Conservation (phyloP, 2,797 vertebrate genomes). For the Leptodactylus fallax region DNA sequence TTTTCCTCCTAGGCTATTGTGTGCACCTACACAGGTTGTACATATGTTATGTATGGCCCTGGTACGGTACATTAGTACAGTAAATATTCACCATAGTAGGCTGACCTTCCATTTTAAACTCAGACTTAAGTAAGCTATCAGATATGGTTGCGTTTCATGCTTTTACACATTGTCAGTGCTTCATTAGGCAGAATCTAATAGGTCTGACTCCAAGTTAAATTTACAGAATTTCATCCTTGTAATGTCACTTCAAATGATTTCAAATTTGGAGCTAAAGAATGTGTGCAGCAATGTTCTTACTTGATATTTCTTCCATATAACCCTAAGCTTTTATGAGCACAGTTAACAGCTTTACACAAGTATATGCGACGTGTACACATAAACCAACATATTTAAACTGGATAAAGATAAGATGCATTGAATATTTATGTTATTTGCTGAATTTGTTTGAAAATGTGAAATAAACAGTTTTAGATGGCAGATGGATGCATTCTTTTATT, state of each 20-base stretch:
- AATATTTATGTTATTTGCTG: conserved; percentile 39
- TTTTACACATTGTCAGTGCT: conserved; percentile 59
- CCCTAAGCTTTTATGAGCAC: conserved; percentile 27
- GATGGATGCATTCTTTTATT: neutral
- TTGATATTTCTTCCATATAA: conserved; percentile 62
- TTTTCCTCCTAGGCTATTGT: too few species aligned
- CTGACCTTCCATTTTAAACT: neutral
- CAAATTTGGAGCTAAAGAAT: conserved; percentile 65
- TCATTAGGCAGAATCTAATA: conserved; percentile 63
- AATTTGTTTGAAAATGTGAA: conserved; percentile 35
- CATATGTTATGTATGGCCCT: too few species aligned
- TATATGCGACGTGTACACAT: conserved; percentile 26
- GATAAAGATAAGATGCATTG: conserved; percentile 17
- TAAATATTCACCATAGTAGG: neutral
- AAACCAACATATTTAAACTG: conserved; percentile 30
- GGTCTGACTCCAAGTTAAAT: conserved; percentile 66
- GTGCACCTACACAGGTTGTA: too few species aligned
- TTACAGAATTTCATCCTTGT: conserved; percentile 65
- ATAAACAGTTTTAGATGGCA: conserved; percentile 34
- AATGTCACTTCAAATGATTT: conserved; percentile 69
- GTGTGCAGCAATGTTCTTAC: conserved; percentile 30
- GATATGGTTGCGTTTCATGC: conserved; percentile 32
- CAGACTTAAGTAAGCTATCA: conserved; percentile 39
- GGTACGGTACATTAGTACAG: too few species aligned
- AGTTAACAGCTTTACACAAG: conserved; percentile 30